Percentiles rank a stretch among this genome's conserved stretches.
phyloP scores from a whole-genome alignment of 2,113 vertebrate genomes.

The Ceyx margarethae region DNA sequence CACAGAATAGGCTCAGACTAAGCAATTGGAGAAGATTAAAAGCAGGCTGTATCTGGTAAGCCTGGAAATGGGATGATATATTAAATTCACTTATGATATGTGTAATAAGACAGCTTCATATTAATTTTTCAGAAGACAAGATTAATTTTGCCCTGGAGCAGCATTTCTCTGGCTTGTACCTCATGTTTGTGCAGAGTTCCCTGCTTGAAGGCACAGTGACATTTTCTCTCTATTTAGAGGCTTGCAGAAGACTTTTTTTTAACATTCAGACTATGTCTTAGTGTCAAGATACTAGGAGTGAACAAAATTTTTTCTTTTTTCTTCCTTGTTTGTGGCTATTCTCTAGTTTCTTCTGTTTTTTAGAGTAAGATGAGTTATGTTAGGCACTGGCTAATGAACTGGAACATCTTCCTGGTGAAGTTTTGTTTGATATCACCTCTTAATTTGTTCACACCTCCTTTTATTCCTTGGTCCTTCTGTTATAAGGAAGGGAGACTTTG shows the following conservation, averaged over 20 bases:
- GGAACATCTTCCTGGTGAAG: background rate
- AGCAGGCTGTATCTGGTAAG: background rate
- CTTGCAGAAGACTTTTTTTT: background rate
- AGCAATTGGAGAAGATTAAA: conserved; percentile 17
- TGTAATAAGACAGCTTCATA: conserved; percentile 26
- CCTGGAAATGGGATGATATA: background rate
- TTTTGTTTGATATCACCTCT: background rate
- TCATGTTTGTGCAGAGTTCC: background rate
- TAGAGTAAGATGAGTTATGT: background rate
- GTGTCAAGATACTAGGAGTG: background rate
- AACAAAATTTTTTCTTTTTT: background rate
- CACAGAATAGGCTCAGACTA: background rate
- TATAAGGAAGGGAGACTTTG: background rate
- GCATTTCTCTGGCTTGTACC: background rate
- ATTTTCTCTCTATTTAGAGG: background rate
- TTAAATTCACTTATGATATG: background rate
- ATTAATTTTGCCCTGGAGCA: conserved; percentile 17
- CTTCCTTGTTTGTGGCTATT: background rate
- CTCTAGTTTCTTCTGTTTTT: background rate
- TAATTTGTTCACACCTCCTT: background rate
- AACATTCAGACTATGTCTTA: background rate
- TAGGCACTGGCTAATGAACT: background rate
- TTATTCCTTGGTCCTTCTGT: background rate
- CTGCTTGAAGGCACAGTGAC: background rate
- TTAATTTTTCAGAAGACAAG: conserved; percentile 8